These are phyloP conservation scores for Drosophila leonis DNA, from an alignment of 2,888 invertebrate genomes.

Conservation along the genomic window DNA sequence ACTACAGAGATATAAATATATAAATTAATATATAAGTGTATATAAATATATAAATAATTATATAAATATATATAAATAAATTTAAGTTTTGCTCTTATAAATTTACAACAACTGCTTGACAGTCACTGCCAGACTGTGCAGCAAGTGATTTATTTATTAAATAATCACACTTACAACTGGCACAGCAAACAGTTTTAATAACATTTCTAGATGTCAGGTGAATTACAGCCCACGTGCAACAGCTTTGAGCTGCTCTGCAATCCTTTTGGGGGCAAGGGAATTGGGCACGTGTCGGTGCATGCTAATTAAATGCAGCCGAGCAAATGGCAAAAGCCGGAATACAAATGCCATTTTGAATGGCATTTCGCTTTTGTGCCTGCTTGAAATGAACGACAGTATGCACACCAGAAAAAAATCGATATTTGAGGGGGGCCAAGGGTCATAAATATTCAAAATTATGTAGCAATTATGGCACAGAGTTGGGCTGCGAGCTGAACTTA, in stretches of 20 bases:
- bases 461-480: conserved; percentile 4
- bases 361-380: conserved; percentile 11
- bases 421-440: conserved; percentile 16
- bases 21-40: no score
- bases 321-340: background rate
- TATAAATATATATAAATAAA: no score
- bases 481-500: conserved; percentile 86
- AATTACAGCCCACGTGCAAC: no score
- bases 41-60: no score
- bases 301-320: conserved; percentile 37
- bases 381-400: conserved; percentile 24
- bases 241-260: background rate
- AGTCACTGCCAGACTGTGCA: background rate
- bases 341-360: conserved; percentile 24
- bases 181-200: background rate
- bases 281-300: conserved; percentile 12
- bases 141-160: background rate
- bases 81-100: no score
- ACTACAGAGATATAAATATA: no score
- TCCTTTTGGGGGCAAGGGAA: background rate
- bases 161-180: background rate
- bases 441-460: conserved; percentile 39
- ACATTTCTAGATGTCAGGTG: background rate
- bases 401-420: conserved; percentile 15
- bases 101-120: background rate